Evolutionary conservation across 2,797 vertebrate species (phyloP).

Genomic region (Luscinia megarhynchos): DNA sequence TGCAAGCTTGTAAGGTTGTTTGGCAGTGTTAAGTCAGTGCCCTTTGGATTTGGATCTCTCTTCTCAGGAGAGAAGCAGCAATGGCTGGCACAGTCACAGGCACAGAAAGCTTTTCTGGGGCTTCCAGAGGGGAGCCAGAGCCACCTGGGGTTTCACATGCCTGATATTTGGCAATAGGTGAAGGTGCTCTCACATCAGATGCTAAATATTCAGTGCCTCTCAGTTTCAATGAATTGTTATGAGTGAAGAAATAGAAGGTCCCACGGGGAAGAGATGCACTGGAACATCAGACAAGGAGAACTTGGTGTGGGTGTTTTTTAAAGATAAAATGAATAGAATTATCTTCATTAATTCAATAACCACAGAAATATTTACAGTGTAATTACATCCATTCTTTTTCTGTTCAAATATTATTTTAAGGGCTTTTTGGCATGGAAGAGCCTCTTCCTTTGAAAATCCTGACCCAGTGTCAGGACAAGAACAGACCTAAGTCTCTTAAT

Average conservation of each 20-base stretch:
- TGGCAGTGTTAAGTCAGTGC: background rate
- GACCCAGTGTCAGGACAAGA: conserved; percentile 78
- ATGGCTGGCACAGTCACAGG: background rate
- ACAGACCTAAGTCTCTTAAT: conserved; percentile 80
- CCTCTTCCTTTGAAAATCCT: conserved; percentile 74
- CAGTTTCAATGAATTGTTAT: conserved; percentile 30
- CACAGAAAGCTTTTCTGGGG: background rate
- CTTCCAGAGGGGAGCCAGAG: background rate
- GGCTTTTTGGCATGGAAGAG: conserved; percentile 71
- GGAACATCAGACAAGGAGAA: conserved; percentile 9
- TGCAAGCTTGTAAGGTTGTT: background rate
- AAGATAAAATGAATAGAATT: conserved; percentile 40
- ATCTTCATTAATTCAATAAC: conserved; percentile 69
- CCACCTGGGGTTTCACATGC: background rate
- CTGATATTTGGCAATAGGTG: conserved; percentile 1
- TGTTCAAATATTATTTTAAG: conserved; percentile 76
- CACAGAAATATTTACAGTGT: conserved; percentile 69
- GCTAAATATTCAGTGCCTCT: background rate
- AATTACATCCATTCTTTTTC: conserved; percentile 65
- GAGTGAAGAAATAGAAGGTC: conserved; percentile 32
- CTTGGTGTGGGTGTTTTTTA: background rate
- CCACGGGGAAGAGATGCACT: background rate
- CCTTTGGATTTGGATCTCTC: background rate
- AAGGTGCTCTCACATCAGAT: conserved; percentile 2
- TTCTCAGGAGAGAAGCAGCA: background rate